A percentile compares a stretch with the other conserved stretches of the same genome.
phyloP scores from a whole-genome alignment of 1,140 invertebrate species.

The Zaprionus ghesquierei region DNA sequence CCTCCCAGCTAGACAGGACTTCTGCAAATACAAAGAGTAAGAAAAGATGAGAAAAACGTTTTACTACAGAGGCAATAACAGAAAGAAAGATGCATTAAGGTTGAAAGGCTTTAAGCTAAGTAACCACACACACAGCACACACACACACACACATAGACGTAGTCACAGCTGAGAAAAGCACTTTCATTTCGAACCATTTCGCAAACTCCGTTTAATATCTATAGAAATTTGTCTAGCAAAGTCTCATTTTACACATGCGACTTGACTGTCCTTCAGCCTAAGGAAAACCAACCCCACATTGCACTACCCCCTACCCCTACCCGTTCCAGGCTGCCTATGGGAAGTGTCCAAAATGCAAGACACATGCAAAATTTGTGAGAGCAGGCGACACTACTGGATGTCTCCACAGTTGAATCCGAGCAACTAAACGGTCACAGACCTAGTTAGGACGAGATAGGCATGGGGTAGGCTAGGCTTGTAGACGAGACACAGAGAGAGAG shows the following conservation, averaged over 20 bases:
- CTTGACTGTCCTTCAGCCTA: background rate
- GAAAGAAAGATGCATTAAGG: constrained; percentile 29
- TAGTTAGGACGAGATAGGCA: background rate
- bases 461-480: too few species aligned
- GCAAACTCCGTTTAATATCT: background rate
- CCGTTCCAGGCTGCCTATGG: background rate
- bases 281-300: background rate
- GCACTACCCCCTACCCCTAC: background rate
- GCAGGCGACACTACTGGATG: constrained; percentile 23
- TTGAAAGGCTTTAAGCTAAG: constrained; percentile 25
- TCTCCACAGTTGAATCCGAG: background rate
- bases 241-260: constrained; percentile 26
- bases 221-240: constrained; percentile 26
- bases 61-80: constrained; percentile 9
- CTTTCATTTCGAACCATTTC: constrained; percentile 11
- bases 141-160: background rate
- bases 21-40: constrained; percentile 83
- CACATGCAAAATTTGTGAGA: constrained; percentile 4
- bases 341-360: constrained; percentile 4
- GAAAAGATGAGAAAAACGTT: constrained; percentile 5
- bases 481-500: background rate
- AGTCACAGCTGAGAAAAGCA: constrained; percentile 10
- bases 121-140: background rate
- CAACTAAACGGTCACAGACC: constrained; percentile 17
- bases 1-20: constrained; percentile 91